Evolutionary conservation across 2,888 invertebrate species (phyloP).

Genomic region (Dendrolimus houi): DNA sequence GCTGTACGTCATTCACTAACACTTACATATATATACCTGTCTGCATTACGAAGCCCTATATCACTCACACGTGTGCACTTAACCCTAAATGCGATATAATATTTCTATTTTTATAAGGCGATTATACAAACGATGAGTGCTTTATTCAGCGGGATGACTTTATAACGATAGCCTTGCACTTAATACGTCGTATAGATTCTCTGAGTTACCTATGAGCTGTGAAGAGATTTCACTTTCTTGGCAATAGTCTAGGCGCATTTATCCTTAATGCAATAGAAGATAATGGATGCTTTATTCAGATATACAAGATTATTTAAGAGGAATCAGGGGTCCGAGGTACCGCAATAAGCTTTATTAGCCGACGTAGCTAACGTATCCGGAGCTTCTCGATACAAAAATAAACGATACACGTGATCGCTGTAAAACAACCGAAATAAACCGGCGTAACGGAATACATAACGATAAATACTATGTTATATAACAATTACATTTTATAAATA

Average conservation of each 20-base stretch:
- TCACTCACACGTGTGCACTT: conserved; percentile 12
- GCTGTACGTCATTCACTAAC: conserved; percentile 29
- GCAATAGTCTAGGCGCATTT: too few species aligned
- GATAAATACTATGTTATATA: conserved; percentile 27
- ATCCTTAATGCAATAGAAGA: too few species aligned
- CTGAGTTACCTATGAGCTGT: too few species aligned
- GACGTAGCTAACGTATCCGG: conserved; percentile 2
- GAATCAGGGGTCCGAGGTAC: background rate
- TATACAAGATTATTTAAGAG: background rate
- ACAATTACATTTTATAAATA: conserved; percentile 20
- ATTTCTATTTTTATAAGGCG: conserved; percentile 42
- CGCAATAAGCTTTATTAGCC: background rate
- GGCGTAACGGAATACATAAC: conserved; percentile 28
- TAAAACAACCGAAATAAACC: conserved; percentile 42
- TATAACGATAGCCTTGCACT: too few species aligned
- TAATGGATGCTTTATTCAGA: too few species aligned
- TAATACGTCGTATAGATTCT: too few species aligned
- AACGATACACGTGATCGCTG: conserved; percentile 43
- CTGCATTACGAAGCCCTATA: conserved; percentile 46
- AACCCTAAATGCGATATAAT: conserved; percentile 12
- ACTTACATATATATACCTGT: conserved; percentile 30
- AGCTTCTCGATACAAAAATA: conserved; percentile 43
- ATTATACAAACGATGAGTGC: conserved; percentile 26
- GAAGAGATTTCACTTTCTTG: too few species aligned
- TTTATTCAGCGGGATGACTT: conserved; percentile 8